A percentile compares a stretch with the other conserved stretches of the same genome.
phyloP scores from a whole-genome alignment of 2,888 invertebrate species.

The Globia sparganii region DNA sequence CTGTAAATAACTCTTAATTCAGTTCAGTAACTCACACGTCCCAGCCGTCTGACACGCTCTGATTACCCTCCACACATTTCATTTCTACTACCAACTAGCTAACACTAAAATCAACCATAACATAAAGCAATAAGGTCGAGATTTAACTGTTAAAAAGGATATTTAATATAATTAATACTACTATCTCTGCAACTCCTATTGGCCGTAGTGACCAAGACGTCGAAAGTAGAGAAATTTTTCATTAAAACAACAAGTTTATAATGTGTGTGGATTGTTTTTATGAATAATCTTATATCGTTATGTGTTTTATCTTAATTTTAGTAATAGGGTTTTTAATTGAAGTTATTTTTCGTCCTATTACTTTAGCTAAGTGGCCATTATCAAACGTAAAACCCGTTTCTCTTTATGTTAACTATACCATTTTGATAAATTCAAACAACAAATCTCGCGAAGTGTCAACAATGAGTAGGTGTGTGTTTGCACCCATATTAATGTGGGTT shows the following conservation, averaged over 20 bases:
- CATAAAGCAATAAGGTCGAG: conserved; percentile 44
- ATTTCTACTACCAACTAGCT: conserved; percentile 80
- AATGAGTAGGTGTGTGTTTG: too few relatives aligned
- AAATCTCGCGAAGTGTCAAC: too few relatives aligned
- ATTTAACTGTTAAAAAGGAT: conserved; percentile 70
- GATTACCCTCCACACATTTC: conserved; percentile 84
- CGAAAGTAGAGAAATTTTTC: conserved; percentile 86
- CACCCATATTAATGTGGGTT: too few relatives aligned
- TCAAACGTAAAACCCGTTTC: conserved; percentile 14
- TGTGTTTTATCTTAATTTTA: conserved; percentile 45
- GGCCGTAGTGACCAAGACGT: conserved; percentile 81
- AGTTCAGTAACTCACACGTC: conserved; percentile 85
- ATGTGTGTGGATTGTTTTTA: conserved; percentile 48
- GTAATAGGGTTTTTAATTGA: conserved; percentile 36
- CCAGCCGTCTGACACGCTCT: conserved; percentile 85
- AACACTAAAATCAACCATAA: conserved; percentile 44
- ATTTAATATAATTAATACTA: conserved; percentile 81
- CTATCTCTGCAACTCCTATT: conserved; percentile 81
- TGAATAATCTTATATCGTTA: conserved; percentile 48
- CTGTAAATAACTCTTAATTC: conserved; percentile 85
- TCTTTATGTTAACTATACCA: conserved; percentile 1
- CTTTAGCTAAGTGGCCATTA: not conserved
- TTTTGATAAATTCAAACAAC: not conserved
- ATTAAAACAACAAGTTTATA: conserved; percentile 67
- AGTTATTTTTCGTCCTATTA: conserved; percentile 12